Percentiles rank a stretch among this genome's conserved stretches.
Conservation (phyloP, 92 coral and sea anemone species). For the Epizoanthus scotinus region DNA sequence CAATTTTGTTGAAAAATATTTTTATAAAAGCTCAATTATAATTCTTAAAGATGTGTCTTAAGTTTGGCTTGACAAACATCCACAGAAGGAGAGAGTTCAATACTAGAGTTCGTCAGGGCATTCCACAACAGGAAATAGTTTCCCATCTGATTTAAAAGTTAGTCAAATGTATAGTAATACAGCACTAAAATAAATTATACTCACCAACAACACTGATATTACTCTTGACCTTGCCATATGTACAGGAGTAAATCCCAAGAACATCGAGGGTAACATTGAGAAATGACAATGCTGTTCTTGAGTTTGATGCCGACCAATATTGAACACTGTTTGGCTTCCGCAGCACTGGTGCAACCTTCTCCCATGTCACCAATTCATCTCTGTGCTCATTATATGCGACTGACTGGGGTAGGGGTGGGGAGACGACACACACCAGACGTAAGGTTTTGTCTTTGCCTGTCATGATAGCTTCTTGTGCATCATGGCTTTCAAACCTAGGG, state of each 20-base stretch:
- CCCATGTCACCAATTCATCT: conserved; percentile 73
- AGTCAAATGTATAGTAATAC: too few species aligned
- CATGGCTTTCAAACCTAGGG: conserved; percentile 65
- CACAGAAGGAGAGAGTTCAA: too few species aligned
- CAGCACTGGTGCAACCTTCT: conserved; percentile 58
- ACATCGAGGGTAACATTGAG: conserved; percentile 59
- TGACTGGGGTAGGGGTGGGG: conserved; percentile 77
- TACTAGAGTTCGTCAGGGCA: too few species aligned
- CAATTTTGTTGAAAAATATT: too few species aligned
- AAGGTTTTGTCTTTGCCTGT: conserved; percentile 48
- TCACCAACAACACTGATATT: conserved; percentile 78
- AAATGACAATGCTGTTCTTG: conserved; percentile 74
- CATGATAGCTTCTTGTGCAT: conserved; percentile 61
- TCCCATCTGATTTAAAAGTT: too few species aligned
- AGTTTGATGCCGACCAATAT: conserved; percentile 71
- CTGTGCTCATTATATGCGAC: conserved; percentile 55
- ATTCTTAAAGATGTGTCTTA: too few species aligned
- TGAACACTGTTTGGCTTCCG: conserved; percentile 52
- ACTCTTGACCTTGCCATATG: conserved; percentile 69
- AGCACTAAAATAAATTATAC: conserved; percentile 15
- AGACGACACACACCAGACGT: conserved; percentile 71
- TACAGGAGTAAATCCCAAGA: conserved; percentile 78
- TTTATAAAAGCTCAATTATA: too few species aligned
- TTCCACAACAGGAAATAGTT: neutral
- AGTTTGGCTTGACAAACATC: too few species aligned